Conservation (phyloP, 2,888 invertebrate genomes). For the Apamea epomidion region DNA sequence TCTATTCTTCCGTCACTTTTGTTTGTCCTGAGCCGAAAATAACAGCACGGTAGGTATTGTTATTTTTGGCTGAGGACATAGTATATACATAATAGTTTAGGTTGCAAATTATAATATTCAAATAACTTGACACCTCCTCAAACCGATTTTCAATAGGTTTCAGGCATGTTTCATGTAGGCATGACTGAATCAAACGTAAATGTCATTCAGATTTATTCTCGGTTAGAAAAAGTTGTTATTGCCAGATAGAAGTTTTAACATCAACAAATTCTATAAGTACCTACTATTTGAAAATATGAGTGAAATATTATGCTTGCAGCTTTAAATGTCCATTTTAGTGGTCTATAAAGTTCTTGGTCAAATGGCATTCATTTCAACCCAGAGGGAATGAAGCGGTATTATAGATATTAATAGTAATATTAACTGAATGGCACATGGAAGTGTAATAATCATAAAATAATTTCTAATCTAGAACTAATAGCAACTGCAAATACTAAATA, state of each 20-base stretch:
- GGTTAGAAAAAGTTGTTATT: conserved; percentile 40
- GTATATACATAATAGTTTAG: background rate
- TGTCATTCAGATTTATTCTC: conserved; percentile 33
- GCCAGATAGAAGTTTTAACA: conserved; percentile 6
- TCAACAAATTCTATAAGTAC: background rate
- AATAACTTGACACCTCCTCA: conserved; percentile 1
- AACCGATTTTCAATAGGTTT: conserved; percentile 16
- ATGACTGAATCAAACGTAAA: conserved; percentile 10
- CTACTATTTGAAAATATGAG: background rate
- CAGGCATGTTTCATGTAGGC: background rate
- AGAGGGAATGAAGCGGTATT: background rate
- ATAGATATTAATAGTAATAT: background rate
- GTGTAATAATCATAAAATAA: conserved; percentile 28
- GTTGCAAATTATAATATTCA: conserved; percentile 36
- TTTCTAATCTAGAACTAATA: conserved; percentile 19
- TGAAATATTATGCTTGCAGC: conserved; percentile 3
- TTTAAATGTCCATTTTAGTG: background rate
- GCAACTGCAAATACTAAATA: conserved; percentile 3
- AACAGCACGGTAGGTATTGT: background rate
- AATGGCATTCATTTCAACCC: background rate
- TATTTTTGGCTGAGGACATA: too few species aligned
- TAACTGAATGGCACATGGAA: background rate
- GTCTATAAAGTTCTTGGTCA: conserved; percentile 1
- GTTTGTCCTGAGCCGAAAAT: background rate
- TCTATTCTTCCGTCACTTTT: background rate